Conservation (phyloP, 2,113 vertebrate genomes). For the Perca fluviatilis region DNA sequence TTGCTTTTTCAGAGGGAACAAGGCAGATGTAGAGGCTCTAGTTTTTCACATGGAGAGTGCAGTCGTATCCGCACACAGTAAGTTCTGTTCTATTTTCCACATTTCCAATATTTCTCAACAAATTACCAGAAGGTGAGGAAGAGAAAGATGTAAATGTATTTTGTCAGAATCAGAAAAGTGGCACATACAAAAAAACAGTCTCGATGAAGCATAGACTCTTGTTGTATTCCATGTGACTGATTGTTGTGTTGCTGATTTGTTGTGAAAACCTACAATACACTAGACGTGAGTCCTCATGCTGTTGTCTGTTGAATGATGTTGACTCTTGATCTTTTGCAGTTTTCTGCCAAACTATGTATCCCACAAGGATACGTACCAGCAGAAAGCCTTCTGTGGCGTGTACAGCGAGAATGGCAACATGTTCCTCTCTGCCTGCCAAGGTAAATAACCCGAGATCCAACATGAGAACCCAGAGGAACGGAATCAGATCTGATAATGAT, state of each 20-base stretch:
- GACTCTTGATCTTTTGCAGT: conserved; percentile 78
- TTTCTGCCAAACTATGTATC: conserved; percentile 92
- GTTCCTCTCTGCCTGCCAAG: conserved; percentile 95
- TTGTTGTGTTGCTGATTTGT: not conserved
- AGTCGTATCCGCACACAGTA: conserved; percentile 92
- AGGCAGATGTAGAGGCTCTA: conserved; percentile 88
- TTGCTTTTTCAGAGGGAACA: conserved; percentile 86
- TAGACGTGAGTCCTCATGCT: not conserved
- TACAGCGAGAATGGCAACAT: conserved; percentile 91
- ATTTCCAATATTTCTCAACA: not conserved
- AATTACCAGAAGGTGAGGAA: not conserved
- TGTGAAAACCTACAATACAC: not conserved
- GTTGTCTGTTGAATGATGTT: conserved; percentile 27
- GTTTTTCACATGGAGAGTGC: conserved; percentile 93
- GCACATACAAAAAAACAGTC: too few relatives aligned
- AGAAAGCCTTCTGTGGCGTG: conserved; percentile 95
- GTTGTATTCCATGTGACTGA: not conserved
- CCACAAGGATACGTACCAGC: conserved; percentile 89
- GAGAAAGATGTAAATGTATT: not conserved
- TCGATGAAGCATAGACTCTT: not conserved
- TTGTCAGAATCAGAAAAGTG: not conserved
- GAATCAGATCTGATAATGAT: conserved; percentile 33
- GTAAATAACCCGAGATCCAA: conserved; percentile 75
- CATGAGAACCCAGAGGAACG: conserved; percentile 31
- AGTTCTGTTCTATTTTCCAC: conserved; percentile 70